Base-by-base conservation (phyloP, 2,888 invertebrate genomes). In the Hybos culiciformis region DNA sequence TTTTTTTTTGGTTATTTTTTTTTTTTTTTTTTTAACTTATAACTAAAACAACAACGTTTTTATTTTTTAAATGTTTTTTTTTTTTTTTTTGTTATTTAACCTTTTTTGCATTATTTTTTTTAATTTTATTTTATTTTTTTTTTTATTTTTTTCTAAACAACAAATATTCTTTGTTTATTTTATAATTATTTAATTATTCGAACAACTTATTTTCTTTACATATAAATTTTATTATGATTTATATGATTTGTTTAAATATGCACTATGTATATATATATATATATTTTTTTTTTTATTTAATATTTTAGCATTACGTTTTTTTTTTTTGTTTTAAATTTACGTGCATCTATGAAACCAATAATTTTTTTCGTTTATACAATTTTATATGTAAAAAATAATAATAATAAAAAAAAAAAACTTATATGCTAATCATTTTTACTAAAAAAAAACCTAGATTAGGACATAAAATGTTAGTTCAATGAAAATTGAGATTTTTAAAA, bases 291-390 rank as follows among this genome's bases (percentile, higher is more conserved):
- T 39, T 23, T 43, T 26, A 37, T 24, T 46, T 42, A 37, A 31
- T 41, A 44, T 39, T 43, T 44, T 40, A 21, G 21, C 19, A 20
- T 45, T 52, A 41, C 24, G 39, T 42, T 42, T 46, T 45, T 43
- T 42, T 44, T 48, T 50, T 44, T 18, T 41, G n/a, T n/a, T n/a
- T n/a, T 59, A 62, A 62, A 61, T 58, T 61, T 66, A 63, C 64
- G 63, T 63, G 63, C 63, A 36, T 60, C 64, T 63, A 64, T 64
- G 64, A 64, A 64, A 64, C 64, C 64, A 66, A 66, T 64, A 65
- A 63, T 55, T 56, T 54, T n/a, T 57, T 55, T 56, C 56, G 53
- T 54, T 54, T 49, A 47, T 49, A 52, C 43, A 29, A 43, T 46
- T 45, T 6, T 46, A 48, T 42, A 33, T 9, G 12, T 33, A 43